Conservation (phyloP, 2,888 invertebrate genomes). For the Troglohyphantes excavatus region DNA sequence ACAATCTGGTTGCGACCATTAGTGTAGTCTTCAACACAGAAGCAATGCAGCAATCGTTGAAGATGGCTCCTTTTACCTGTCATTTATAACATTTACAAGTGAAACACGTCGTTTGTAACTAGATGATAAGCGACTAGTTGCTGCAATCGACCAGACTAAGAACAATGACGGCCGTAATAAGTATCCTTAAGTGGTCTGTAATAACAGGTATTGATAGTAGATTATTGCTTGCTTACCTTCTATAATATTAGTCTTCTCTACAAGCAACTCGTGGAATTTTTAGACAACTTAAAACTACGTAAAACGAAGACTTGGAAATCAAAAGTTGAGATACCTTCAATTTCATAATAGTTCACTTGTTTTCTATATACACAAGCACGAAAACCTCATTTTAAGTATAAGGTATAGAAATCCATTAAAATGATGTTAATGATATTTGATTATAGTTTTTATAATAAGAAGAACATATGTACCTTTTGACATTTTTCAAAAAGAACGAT, state of each 20-base stretch:
- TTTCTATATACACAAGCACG: too few relatives aligned
- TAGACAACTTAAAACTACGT: not conserved
- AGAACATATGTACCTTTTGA: too few relatives aligned
- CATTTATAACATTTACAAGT: slow-evolving; percentile 53
- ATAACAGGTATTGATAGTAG: slow-evolving; percentile 51
- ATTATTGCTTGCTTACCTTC: slow-evolving; percentile 14
- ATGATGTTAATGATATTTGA: too few relatives aligned
- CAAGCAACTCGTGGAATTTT: slow-evolving; percentile 18
- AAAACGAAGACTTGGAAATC: too few relatives aligned
- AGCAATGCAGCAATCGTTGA: slow-evolving; percentile 43
- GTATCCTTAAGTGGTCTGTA: slow-evolving; percentile 40
- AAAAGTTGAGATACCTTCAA: too few relatives aligned
- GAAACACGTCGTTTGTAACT: slow-evolving; percentile 43
- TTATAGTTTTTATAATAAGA: too few relatives aligned
- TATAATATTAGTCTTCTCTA: not conserved
- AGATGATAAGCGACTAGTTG: slow-evolving; percentile 40
- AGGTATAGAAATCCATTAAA: too few relatives aligned
- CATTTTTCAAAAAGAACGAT: too few relatives aligned
- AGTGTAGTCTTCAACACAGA: too few relatives aligned
- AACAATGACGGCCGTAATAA: slow-evolving; percentile 53
- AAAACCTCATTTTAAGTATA: too few relatives aligned
- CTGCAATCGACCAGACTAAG: slow-evolving; percentile 18
- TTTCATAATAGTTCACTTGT: too few relatives aligned
- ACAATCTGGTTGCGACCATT: too few relatives aligned
- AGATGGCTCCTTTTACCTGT: slow-evolving; percentile 41